phyloP scores from a whole-genome alignment of 2,888 invertebrate genomes.

The Harpalus rubripes region DNA sequence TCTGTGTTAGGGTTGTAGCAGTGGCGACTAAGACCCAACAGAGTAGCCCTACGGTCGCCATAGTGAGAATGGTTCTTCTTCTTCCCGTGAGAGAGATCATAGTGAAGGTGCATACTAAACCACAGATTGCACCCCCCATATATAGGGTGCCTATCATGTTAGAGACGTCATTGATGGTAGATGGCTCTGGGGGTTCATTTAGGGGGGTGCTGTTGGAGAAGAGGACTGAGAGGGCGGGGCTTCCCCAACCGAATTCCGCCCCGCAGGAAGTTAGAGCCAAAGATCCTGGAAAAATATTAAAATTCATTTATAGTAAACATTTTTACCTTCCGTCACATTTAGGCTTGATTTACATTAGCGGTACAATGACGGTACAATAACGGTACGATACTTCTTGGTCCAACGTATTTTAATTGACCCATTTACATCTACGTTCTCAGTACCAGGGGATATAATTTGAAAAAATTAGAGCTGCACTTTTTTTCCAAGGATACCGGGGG shows the following conservation, averaged over 20 bases:
- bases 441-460: too few species aligned
- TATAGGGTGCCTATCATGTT: slow-evolving; percentile 12
- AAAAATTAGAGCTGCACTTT: too few species aligned
- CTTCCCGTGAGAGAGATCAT: slow-evolving; percentile 74
- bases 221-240: slow-evolving; percentile 10
- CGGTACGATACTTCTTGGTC: too few species aligned
- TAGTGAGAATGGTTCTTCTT: slow-evolving; percentile 74
- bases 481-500: too few species aligned
- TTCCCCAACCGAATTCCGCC: slow-evolving; percentile 20
- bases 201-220: slow-evolving; percentile 11
- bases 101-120: slow-evolving; percentile 73
- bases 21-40: slow-evolving; percentile 75
- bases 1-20: slow-evolving; percentile 72
- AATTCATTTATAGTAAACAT: too few species aligned
- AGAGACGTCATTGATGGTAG: not conserved
- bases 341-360: too few species aligned
- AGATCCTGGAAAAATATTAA: not conserved
- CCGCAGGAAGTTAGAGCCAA: slow-evolving; percentile 22
- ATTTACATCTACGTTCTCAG: too few species aligned
- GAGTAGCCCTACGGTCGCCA: slow-evolving; percentile 73
- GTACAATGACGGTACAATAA: too few species aligned
- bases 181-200: not conserved
- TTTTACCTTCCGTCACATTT: too few species aligned
- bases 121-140: slow-evolving; percentile 44
- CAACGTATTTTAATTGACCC: too few species aligned